A percentile compares a stretch with the other conserved stretches of the same genome.
These are phyloP conservation scores for Operophtera brumata DNA, from an alignment of 2,888 invertebrate species.

Conservation along the genomic window DNA sequence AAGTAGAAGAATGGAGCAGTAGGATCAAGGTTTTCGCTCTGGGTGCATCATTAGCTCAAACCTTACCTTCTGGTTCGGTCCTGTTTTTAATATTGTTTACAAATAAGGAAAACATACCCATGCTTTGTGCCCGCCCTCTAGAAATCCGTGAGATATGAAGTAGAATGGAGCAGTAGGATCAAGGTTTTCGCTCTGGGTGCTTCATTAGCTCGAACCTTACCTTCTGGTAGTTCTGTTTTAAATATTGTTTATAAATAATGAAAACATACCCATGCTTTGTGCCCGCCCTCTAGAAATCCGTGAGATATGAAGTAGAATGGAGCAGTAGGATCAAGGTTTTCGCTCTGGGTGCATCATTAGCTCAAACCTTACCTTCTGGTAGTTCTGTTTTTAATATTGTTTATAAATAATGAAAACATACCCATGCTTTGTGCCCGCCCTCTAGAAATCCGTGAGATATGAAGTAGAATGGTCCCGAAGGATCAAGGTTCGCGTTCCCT, in stretches of 20 bases:
- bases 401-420: constrained; percentile 52
- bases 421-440: constrained; percentile 90
- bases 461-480: constrained; percentile 84
- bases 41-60: too few species aligned
- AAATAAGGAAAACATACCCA: constrained; percentile 82
- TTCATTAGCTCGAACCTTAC: too few species aligned
- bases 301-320: constrained; percentile 90
- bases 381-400: too few species aligned
- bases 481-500: constrained; percentile 81
- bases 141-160: constrained; percentile 91
- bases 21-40: too few species aligned
- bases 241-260: background rate
- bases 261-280: constrained; percentile 86
- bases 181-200: too few species aligned
- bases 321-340: too few species aligned
- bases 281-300: constrained; percentile 92
- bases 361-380: too few species aligned
- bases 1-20: constrained; percentile 85
- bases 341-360: too few species aligned
- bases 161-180: constrained; percentile 84
- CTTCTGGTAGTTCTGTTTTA: too few species aligned
- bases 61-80: too few species aligned
- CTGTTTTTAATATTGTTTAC: background rate
- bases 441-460: constrained; percentile 94
- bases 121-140: constrained; percentile 89